Evolutionary conservation across 2,888 invertebrate genomes (phyloP), one percentile per base, ranked within the genome.

Genomic region (Neria commutata): DNA sequence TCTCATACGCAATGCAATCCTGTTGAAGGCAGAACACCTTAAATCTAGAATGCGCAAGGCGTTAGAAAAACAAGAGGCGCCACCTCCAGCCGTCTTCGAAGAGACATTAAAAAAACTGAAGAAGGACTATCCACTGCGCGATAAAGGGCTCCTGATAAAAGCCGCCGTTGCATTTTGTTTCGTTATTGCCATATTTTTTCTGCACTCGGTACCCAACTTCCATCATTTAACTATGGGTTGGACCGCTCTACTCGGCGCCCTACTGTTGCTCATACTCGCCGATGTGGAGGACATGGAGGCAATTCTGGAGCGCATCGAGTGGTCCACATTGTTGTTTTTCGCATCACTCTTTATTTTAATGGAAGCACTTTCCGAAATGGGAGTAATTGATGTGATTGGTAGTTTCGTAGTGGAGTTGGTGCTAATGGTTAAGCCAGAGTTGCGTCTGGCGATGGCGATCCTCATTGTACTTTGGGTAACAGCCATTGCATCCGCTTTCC

Each of bases 311-410:
- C 84, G 92, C 56, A 91, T 95, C 0, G 95, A 95, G 77, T 95
- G 95, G 95, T 90, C 91, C 1, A 95, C 95, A 0, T 83, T 95
- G 1, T 81, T 95, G 34, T 95, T 95, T 83, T 95, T 95, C 70
- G 92, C 92, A 0, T 89, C 92, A 0, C 83, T 95, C 0, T 95
- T 95, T 70, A 89, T 94, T n/a, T 83, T 95, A 2, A 95, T 95
- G 92, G 93, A 94, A 90, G 91, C 91, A 0, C 82, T 95, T 5
- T 85, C 91, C 0, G 87, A 89, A 69, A 80, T 95, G 19, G 93
- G 94, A 0, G 82, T 95, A 2, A 91, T 95, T 33, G 85, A 86
- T 24, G 92, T 87, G 85, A 90, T 95, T 59, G 93, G 94, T 0
- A 84, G 86, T 1, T 80, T 87, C 61, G 90, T 90, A 0, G 87